Conservation (phyloP, 35 echinoderm and acorn worm genomes). For the Chiridota heheva region DNA sequence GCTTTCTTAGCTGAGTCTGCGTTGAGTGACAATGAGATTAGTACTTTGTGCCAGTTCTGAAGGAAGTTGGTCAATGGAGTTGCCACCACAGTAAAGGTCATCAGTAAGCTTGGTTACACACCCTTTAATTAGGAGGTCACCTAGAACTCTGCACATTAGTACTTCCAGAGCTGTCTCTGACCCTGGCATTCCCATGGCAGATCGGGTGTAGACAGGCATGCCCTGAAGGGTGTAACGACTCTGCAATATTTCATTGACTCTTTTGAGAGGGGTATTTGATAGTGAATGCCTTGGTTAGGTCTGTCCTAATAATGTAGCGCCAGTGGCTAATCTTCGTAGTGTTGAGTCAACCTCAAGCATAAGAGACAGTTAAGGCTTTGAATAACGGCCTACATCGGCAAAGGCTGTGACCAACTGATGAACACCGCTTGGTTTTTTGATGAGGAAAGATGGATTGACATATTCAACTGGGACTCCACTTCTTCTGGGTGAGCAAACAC, state of each 20-base stretch:
- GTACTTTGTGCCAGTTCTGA: constrained; percentile 25
- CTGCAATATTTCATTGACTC: constrained; percentile 65
- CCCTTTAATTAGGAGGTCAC: constrained; percentile 35
- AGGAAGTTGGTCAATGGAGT: constrained; percentile 38
- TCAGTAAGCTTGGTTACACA: constrained; percentile 1
- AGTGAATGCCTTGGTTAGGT: constrained; percentile 69
- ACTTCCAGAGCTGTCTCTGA: constrained; percentile 69
- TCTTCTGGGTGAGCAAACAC: constrained; percentile 49
- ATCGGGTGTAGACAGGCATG: constrained; percentile 47
- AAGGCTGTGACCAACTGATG: constrained; percentile 4
- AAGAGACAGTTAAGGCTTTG: constrained; percentile 58
- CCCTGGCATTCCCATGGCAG: constrained; percentile 64
- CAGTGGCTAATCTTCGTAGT: constrained; percentile 44
- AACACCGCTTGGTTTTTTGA: constrained; percentile 47
- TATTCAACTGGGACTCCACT: constrained; percentile 43
- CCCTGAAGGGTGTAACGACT: constrained; percentile 61
- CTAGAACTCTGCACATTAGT: constrained; percentile 62
- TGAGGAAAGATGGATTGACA: constrained; percentile 42
- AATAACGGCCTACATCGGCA: constrained; percentile 25
- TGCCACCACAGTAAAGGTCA: constrained; percentile 39
- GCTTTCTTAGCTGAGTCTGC: too few relatives aligned
- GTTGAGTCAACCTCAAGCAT: constrained; percentile 71
- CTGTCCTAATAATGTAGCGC: constrained; percentile 60
- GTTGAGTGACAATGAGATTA: constrained; percentile 21
- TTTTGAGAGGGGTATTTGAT: background rate